phyloP scores from a whole-genome alignment of 2,888 invertebrate species.

The Cryptophagus acutangulus region DNA sequence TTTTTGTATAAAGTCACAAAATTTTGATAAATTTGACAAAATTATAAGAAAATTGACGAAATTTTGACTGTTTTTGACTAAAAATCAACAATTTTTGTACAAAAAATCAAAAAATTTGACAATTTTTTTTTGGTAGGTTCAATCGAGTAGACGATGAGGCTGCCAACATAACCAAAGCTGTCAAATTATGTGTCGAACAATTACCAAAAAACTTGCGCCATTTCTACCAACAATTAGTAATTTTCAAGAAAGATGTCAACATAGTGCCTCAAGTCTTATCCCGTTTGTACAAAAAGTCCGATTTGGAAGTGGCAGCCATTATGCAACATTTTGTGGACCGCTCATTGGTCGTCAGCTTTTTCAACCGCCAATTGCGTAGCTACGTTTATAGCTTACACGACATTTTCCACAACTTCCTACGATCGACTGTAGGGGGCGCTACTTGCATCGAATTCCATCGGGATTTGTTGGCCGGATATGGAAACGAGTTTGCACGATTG shows the following conservation, averaged over 20 bases:
- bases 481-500: conserved; percentile 54
- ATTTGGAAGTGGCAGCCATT: conserved; percentile 55
- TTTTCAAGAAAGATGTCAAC: conserved; percentile 66
- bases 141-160: conserved; percentile 22
- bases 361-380: conserved; percentile 55
- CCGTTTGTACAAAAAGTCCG: conserved; percentile 50
- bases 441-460: conserved; percentile 53
- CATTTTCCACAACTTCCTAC: conserved; percentile 59
- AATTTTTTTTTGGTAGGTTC: conserved; percentile 17
- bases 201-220: conserved; percentile 46
- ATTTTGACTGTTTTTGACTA: too few relatives aligned
- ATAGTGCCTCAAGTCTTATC: conserved; percentile 41
- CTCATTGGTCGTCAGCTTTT: conserved; percentile 61
- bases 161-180: conserved; percentile 16
- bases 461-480: conserved; percentile 57
- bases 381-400: conserved; percentile 70
- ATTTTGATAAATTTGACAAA: too few relatives aligned
- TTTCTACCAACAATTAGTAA: conserved; percentile 59
- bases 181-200: conserved; percentile 53
- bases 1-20: too few relatives aligned
- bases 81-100: too few relatives aligned
- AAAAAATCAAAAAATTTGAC: neutral
- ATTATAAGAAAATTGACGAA: too few relatives aligned
- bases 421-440: conserved; percentile 41
- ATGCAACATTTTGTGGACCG: conserved; percentile 63